Percentiles rank a stretch among this genome's conserved stretches.
These are phyloP conservation scores for Agapetus fuscipes DNA, from an alignment of 2,888 invertebrate species.

Conservation along the genomic window DNA sequence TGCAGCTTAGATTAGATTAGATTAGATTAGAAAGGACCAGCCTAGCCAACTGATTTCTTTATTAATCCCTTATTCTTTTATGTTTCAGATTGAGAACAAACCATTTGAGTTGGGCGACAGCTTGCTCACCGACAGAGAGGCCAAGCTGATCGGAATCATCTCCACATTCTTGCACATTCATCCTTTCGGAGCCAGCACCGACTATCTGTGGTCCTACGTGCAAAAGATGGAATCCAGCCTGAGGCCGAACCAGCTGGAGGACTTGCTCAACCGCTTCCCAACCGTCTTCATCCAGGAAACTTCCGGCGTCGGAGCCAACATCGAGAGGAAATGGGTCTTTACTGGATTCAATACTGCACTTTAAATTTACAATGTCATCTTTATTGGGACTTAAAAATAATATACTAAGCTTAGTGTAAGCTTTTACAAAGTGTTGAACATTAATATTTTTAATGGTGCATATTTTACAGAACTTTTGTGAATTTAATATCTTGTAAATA, in stretches of 20 bases:
- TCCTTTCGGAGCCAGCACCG: constrained; percentile 84
- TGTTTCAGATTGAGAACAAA: constrained; percentile 4
- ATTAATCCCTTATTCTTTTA: neutral
- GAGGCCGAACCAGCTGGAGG: constrained; percentile 66
- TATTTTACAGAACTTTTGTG: too few species aligned
- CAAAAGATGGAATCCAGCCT: constrained; percentile 67
- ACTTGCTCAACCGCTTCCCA: constrained; percentile 65
- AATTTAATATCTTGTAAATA: too few species aligned
- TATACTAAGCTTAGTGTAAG: too few species aligned
- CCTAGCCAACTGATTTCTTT: too few species aligned
- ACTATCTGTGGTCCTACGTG: constrained; percentile 85
- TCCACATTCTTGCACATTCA: constrained; percentile 88
- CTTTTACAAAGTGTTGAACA: too few species aligned
- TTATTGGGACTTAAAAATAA: neutral
- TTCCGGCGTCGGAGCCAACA: constrained; percentile 74
- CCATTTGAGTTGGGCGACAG: too few species aligned
- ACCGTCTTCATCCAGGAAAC: constrained; percentile 72
- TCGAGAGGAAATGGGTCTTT: constrained; percentile 82
- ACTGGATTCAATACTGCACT: constrained; percentile 48
- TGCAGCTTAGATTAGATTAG: too few species aligned
- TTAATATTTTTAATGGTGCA: too few species aligned
- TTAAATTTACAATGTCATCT: neutral
- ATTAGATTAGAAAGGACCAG: too few species aligned
- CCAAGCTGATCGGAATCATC: constrained; percentile 74
- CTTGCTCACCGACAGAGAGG: constrained; percentile 48